These are phyloP conservation scores for Tineola bisselliella DNA, from an alignment of 2,888 invertebrate genomes.

Conservation along the genomic window DNA sequence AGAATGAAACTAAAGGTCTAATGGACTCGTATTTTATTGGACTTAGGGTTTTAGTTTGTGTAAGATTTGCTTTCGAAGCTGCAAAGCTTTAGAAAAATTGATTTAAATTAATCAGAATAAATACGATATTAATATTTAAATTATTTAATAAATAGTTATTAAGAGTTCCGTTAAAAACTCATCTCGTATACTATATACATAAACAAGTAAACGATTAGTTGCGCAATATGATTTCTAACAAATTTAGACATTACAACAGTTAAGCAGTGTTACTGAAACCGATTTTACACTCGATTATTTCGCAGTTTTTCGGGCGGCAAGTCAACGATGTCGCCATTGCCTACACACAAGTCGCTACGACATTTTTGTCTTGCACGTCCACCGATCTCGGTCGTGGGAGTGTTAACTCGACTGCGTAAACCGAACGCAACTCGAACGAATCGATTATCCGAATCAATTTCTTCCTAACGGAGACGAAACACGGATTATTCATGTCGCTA, in stretches of 20 bases:
- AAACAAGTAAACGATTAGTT: neutral
- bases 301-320: conserved; percentile 16
- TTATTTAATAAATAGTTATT: neutral
- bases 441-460: conserved; percentile 58
- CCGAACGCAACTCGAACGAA: conserved; percentile 56
- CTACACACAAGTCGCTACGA: neutral
- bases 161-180: neutral
- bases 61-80: too few relatives aligned
- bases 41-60: too few relatives aligned
- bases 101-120: too few relatives aligned
- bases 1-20: too few relatives aligned
- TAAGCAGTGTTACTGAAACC: conserved; percentile 36
- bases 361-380: conserved; percentile 21
- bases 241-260: conserved; percentile 32
- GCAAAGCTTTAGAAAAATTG: too few relatives aligned
- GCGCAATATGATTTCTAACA: conserved; percentile 25
- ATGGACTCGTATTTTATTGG: too few relatives aligned
- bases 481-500: conserved; percentile 24
- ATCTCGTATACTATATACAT: too few relatives aligned
- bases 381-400: conserved; percentile 46
- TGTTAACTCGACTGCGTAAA: conserved; percentile 46
- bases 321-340: neutral
- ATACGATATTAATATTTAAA: too few relatives aligned
- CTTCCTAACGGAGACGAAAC: conserved; percentile 57
- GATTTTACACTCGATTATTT: conserved; percentile 48